Evolutionary conservation across 2,888 invertebrate species (phyloP), one percentile per base, ranked within the genome.

Genomic region (Anodontia alba): DNA sequence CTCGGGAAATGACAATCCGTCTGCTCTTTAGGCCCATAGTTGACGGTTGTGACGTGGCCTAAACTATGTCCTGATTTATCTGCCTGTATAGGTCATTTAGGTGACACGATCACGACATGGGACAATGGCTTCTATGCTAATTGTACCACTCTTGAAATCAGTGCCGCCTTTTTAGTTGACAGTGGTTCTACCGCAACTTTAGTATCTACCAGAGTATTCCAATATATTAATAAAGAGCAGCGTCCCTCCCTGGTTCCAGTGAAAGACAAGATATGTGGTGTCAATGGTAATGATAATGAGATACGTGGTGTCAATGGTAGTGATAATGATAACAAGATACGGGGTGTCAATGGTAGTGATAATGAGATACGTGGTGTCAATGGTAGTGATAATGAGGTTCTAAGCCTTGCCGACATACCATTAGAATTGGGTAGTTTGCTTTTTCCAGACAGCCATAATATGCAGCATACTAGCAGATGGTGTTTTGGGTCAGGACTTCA

Each of bases 201-300:
- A 1, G 54, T 83, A 20, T 79, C 83, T 46, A 74, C 78, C 33
- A 57, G 69, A 26, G 33, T 72, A 29, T 76, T 57, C 66, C 51
- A 71, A 12, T 38, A 20, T 12, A 67, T 67, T 7, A 5, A 5
- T 36, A 38, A 67, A n/a, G 36, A 23, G 15, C n/a, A 67, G 36
- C n/a, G n/a, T n/a, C n/a, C n/a, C n/a, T n/a, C n/a, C n/a, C n/a
- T n/a, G n/a, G n/a, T n/a, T n/a, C n/a, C 31, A 17, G 36, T 36
- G 36, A 36, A 36, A 23, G 67, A 36, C n/a, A 36, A 67, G 12
- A 38, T n/a, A n/a, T n/a, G n/a, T n/a, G n/a, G n/a, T n/a, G n/a
- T n/a, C n/a, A n/a, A n/a, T n/a, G n/a, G n/a, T n/a, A n/a, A n/a
- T n/a, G n/a, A n/a, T n/a, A n/a, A n/a, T n/a, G n/a, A n/a, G n/a